These are phyloP conservation scores for Cichladusa arquata DNA, from an alignment of 2,113 vertebrate genomes.

Conservation along the genomic window DNA sequence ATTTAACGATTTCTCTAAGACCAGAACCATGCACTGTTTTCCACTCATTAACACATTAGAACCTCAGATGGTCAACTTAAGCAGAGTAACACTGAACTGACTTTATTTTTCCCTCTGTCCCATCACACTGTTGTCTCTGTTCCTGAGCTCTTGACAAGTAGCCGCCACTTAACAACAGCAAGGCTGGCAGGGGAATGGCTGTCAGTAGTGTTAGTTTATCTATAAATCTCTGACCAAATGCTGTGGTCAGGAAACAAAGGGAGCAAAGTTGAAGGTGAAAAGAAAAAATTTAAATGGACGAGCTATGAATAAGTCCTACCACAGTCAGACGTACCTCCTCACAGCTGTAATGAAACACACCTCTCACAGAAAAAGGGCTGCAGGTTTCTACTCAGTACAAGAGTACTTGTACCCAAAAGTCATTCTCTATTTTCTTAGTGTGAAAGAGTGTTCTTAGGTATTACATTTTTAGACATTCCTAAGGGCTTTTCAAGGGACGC, in stretches of 20 bases:
- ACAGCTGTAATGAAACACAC: not conserved
- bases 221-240: conserved; percentile 59
- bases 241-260: not conserved
- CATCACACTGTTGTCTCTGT: not conserved
- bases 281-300: not conserved
- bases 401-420: not conserved
- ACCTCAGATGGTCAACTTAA: not conserved
- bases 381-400: not conserved
- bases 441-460: not conserved
- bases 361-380: not conserved
- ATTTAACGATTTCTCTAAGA: not conserved
- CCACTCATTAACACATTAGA: not conserved
- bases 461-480: not conserved
- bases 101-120: conserved; percentile 30
- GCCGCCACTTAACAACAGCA: conserved; percentile 14
- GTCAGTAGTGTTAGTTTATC: conserved; percentile 39
- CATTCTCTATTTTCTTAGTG: not conserved
- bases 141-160: conserved; percentile 50
- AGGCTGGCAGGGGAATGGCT: conserved; percentile 31
- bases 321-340: not conserved
- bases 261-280: conserved; percentile 41
- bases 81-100: not conserved
- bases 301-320: not conserved
- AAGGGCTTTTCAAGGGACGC: not conserved
- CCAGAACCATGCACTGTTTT: not conserved